Conservation (phyloP, 23 tunicate genomes). For the Halocynthia aurantium region DNA sequence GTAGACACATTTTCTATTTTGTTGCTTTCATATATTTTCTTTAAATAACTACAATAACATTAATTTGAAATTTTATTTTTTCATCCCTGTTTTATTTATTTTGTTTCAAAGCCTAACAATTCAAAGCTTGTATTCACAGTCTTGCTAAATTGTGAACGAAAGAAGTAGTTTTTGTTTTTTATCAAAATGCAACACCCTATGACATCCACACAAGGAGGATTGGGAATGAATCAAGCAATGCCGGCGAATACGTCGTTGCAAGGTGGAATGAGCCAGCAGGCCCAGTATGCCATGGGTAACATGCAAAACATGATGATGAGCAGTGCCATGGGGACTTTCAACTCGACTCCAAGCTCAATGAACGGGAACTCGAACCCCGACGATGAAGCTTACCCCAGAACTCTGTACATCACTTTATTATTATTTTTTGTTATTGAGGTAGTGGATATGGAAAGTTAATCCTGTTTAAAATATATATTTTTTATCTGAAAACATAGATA, state of each 20-base stretch:
- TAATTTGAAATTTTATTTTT: too few relatives aligned
- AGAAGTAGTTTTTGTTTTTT: neutral
- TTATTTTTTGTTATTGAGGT: neutral
- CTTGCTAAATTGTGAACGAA: neutral
- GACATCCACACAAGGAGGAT: slow-evolving; percentile 21
- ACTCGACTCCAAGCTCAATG: slow-evolving; percentile 12
- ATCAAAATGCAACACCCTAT: slow-evolving; percentile 26
- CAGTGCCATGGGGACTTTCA: slow-evolving; percentile 10
- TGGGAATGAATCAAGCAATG: slow-evolving; percentile 21
- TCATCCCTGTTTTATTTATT: neutral
- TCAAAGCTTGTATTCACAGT: neutral
- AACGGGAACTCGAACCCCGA: slow-evolving; percentile 15
- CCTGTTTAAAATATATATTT: neutral
- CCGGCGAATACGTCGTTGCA: neutral
- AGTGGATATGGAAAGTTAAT: neutral
- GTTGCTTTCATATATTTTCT: too few relatives aligned
- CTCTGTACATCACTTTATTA: slow-evolving; percentile 43
- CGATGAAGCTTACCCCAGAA: slow-evolving; percentile 67
- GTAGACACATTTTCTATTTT: too few relatives aligned
- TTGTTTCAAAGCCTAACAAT: neutral
- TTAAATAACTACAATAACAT: too few relatives aligned
- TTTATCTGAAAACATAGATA: slow-evolving; percentile 31
- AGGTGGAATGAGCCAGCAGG: slow-evolving; percentile 6
- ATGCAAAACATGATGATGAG: slow-evolving; percentile 28
- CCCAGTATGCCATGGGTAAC: neutral